These are phyloP conservation scores for Vireo altiloquus DNA, from an alignment of 2,113 vertebrate genomes.

Conservation along the genomic window DNA sequence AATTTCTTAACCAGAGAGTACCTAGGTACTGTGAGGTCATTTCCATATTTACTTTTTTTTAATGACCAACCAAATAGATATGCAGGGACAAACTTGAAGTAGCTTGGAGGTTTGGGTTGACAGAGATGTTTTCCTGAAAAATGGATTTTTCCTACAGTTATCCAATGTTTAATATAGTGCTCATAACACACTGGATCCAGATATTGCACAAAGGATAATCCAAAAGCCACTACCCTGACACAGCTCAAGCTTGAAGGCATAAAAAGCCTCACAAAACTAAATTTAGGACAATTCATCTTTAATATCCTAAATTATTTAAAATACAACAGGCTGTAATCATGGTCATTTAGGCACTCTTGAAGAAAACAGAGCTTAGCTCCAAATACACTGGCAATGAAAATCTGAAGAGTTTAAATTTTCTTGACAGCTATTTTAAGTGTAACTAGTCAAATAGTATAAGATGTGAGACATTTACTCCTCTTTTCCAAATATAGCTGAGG, in stretches of 20 bases:
- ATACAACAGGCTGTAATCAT: background rate
- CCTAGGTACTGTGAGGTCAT: background rate
- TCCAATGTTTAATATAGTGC: background rate
- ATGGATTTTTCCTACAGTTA: background rate
- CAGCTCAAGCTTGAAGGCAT: background rate
- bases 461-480: accelerated
- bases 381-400: background rate
- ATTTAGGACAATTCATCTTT: background rate
- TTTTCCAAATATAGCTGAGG: background rate
- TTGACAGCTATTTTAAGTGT: background rate
- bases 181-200: background rate
- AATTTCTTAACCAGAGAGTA: background rate
- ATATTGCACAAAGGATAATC: background rate
- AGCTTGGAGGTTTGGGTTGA: background rate
- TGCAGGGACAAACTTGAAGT: background rate
- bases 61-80: background rate
- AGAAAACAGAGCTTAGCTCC: background rate
- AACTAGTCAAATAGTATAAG: background rate
- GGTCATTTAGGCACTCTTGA: background rate
- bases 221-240: background rate
- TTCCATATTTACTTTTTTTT: background rate
- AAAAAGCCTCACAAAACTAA: background rate
- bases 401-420: background rate
- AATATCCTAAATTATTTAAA: background rate
- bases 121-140: background rate